Conservation (phyloP, 2,797 vertebrate species). For the Hoplostethus atlanticus region DNA sequence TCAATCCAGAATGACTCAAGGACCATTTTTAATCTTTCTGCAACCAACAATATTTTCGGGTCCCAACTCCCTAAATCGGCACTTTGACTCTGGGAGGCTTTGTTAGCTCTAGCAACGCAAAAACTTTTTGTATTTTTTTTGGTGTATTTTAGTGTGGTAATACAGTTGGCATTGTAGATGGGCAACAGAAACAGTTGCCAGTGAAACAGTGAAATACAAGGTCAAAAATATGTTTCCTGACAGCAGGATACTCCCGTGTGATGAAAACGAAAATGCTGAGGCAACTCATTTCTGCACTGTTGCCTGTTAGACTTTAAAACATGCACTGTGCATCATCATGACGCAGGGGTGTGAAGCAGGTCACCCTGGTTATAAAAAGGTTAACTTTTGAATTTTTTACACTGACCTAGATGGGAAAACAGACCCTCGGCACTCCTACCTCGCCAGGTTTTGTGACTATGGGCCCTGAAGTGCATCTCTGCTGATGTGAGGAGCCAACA, state of each 20-base stretch:
- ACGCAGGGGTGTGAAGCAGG: too few relatives aligned
- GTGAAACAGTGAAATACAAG: neutral
- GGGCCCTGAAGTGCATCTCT: conserved; percentile 35
- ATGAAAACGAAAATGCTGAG: neutral
- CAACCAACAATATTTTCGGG: too few relatives aligned
- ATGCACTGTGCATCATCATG: too few relatives aligned
- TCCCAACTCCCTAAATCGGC: neutral
- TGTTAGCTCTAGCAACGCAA: neutral
- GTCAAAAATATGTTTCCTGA: neutral
- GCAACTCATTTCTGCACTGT: too few relatives aligned
- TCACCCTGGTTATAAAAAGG: neutral
- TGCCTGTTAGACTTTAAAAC: neutral
- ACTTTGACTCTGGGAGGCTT: neutral
- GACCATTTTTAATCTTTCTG: neutral
- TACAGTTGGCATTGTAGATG: neutral
- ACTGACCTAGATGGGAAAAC: conserved; percentile 7
- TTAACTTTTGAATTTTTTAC: conserved; percentile 13
- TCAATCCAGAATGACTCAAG: neutral
- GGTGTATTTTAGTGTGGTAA: neutral
- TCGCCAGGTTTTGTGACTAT: neutral
- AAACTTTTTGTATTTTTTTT: neutral
- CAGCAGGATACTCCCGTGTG: neutral
- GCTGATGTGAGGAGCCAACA: conserved; percentile 54
- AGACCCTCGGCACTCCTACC: conserved; percentile 1
- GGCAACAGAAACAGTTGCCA: too few relatives aligned